Base-by-base conservation (phyloP, 2,888 invertebrate species). In the Nycteola revayana region DNA sequence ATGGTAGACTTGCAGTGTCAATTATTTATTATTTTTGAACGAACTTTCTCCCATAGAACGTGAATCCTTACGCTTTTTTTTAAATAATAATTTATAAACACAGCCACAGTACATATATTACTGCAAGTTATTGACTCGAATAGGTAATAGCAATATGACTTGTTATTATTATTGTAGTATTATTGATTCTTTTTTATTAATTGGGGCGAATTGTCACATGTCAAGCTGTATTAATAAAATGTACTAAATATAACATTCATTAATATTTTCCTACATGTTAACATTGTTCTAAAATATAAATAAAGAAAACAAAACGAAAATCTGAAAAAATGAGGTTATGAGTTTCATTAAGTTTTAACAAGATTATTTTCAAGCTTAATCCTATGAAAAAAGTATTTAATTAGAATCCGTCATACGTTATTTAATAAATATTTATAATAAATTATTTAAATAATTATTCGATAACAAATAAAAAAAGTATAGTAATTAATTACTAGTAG, bases 401-500 rank as follows among this genome's bases (percentile, higher is more conserved):
- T 34, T 44, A 44, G 42, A 42, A 49, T 42, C 39, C 34, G 38
- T 43, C 44, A 30, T 34, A 48, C 27, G 28, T 39, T 29, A 10
- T 34, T 38, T 21, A 21, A 32, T 27, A 32, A 37, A 32, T 42
- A 46, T 33, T 23, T 25, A 31, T 24, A 38, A 47, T 41, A 46
- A 56, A 42, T 45, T 25, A 49, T 42, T 32, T 33, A 52, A 42
- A 49, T 36, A 48, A 50, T 41, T 42, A 41, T 30, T 32, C 41
- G 51, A 36, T 42, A 41, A 35, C 53, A 32, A 48, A 54, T 55
- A 49, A 49, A 44, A n/a, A 46, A 14, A 5, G 14, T 14, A 43
- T 31, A 43, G 45, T 51, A 34, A 52, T 48, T 54, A 60, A 40
- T 55, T 42, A 47, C 60, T 65, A 66, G 49, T 66, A 60, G 43